Conservation (phyloP, 2,113 vertebrate species). For the Lepisosteus oculatus region DNA sequence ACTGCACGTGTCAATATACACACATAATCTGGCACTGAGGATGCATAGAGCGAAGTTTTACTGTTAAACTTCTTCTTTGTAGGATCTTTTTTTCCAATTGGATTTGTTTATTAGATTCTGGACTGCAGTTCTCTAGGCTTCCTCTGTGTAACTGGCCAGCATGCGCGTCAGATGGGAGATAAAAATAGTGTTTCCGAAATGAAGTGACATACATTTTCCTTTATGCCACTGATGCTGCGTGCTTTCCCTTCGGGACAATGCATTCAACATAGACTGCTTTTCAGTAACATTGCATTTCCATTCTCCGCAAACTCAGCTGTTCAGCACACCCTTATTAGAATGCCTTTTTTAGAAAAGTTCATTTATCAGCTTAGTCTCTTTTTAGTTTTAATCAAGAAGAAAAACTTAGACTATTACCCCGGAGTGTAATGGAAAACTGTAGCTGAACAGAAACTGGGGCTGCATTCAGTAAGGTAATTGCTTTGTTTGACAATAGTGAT, state of each 20-base stretch:
- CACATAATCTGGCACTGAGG: no score
- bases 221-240: conserved; percentile 33
- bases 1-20: no score
- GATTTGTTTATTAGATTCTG: conserved; percentile 19
- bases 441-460: no score
- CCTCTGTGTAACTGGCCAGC: conserved; percentile 33
- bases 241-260: conserved; percentile 42
- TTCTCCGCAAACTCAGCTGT: neutral
- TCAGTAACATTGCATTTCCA: conserved; percentile 17
- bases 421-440: no score
- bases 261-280: conserved; percentile 45
- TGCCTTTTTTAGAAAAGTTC: no score
- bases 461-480: no score
- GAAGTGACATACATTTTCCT: conserved; percentile 39
- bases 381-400: no score
- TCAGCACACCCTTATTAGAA: no score
- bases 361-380: no score
- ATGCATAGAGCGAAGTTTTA: no score
- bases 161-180: conserved; percentile 45
- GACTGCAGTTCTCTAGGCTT: conserved; percentile 8
- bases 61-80: conserved; percentile 12
- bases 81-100: conserved; percentile 12
- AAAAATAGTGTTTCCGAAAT: conserved; percentile 54
- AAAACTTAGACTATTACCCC: no score
- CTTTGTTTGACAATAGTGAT: no score